Evolutionary conservation across 2,113 vertebrate species (phyloP), one percentile per base, ranked within the genome.

Genomic region (Origma solitaria): DNA sequence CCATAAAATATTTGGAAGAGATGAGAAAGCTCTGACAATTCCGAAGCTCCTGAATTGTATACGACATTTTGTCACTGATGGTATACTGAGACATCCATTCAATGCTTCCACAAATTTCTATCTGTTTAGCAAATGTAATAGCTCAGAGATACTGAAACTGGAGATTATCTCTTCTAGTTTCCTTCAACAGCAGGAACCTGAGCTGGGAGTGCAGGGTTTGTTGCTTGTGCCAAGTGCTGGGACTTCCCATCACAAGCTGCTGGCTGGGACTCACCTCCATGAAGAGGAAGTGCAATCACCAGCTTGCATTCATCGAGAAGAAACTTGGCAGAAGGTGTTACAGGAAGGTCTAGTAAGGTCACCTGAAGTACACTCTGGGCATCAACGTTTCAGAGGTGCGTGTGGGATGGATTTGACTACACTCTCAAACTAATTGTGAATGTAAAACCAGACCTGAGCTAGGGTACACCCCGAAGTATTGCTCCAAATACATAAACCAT

Each of bases 161-260:
- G 31, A 90, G 50, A 77, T 93, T 69, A 50, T 72, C 50, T 92
- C 33, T 72, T 77, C 47, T 42, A 58, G n/a, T 60, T 91, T 73
- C 56, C 71, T 70, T 75, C 22, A 51, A 49, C 64, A 70, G 71
- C 42, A 38, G 69, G 51, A 90, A 13, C 38, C 45, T 1, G 4
- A 85, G 40, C 49, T 0, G 0, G 53, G 44, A 92, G 17, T 3
- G 0, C 49, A 64, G 54, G 62, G 25, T 42, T 66, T 65, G 37
- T 23, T 5, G 14, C n/a, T 80, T 0, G 0, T 76, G 68, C 44
- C 2, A 14, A 76, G 78, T 80, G 31, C 82, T 6, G 33, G 37
- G 42, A 57, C 47, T 75, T 61, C 56, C 17, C 0, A 0, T 58
- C 0, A 0, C 3, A 16, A 88, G 71, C 30, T 82, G 33, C 70